Conservation (phyloP, 2,113 vertebrate species). For the Tenebrosternarchus preto region DNA sequence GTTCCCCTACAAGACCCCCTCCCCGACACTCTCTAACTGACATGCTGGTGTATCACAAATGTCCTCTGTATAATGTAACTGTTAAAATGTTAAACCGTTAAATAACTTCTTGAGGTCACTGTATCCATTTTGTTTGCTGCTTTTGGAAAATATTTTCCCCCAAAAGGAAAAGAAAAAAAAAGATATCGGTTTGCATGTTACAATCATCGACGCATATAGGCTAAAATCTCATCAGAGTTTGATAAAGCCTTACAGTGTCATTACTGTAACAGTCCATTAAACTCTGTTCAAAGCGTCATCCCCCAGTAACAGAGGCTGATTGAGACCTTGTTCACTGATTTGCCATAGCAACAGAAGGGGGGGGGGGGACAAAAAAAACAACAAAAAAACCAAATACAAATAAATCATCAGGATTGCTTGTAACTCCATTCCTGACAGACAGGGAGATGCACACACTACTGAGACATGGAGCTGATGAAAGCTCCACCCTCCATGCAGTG, state of each 20-base stretch:
- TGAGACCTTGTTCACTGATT: not conserved
- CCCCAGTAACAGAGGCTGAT: not conserved
- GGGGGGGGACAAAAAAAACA: too few species aligned
- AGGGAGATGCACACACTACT: not conserved
- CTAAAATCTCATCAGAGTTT: too few species aligned
- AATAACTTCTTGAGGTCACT: too few species aligned
- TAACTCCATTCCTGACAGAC: not conserved
- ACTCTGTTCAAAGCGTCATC: not conserved
- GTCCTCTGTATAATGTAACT: too few species aligned
- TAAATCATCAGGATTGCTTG: not conserved
- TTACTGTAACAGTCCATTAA: too few species aligned
- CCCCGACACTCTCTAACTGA: too few species aligned
- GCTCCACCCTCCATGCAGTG: not conserved
- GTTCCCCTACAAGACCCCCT: too few species aligned
- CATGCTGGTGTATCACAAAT: too few species aligned
- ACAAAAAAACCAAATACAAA: too few species aligned
- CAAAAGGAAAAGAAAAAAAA: not conserved
- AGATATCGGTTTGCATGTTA: not conserved
- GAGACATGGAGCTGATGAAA: not conserved
- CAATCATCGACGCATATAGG: too few species aligned
- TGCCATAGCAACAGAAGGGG: slow-evolving; percentile 8
- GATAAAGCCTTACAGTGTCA: too few species aligned
- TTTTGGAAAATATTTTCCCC: not conserved
- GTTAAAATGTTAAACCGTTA: too few species aligned
- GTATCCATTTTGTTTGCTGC: not conserved